A percentile compares a stretch with the other conserved stretches of the same genome.
These are phyloP conservation scores for Drosophila vallismaia DNA, from an alignment of 2,888 invertebrate species.

Conservation along the genomic window DNA sequence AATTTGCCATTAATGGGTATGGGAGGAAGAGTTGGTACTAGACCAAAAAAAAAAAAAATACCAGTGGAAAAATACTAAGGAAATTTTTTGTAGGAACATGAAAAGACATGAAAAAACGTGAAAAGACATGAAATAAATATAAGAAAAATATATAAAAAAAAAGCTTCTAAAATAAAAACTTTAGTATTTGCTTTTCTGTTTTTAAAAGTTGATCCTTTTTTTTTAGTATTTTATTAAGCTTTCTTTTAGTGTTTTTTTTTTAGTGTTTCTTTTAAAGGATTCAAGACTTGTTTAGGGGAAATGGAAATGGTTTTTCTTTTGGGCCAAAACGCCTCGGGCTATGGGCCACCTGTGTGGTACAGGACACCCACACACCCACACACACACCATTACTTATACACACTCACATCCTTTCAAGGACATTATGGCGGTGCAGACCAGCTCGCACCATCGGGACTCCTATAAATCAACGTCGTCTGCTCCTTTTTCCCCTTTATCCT, in stretches of 20 bases:
- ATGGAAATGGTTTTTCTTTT: conserved; percentile 23
- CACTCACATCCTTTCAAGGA: conserved; percentile 62
- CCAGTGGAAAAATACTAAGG: not conserved
- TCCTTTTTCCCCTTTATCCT: conserved; percentile 42
- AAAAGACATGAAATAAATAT: no score
- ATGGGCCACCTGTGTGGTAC: conserved; percentile 69
- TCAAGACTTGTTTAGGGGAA: conserved; percentile 10
- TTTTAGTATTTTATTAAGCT: not conserved
- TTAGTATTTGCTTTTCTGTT: no score
- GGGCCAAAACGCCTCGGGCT: conserved; percentile 52
- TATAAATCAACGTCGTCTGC: conserved; percentile 69
- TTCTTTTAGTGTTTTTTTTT: not conserved
- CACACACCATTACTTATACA: not conserved
- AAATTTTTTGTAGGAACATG: no score
- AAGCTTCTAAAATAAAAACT: no score
- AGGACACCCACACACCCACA: conserved; percentile 10
- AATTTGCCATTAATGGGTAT: conserved; percentile 26
- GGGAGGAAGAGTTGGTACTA: not conserved
- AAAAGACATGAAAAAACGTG: no score
- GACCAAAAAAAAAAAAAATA: conserved; percentile 3
- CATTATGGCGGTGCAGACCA: conserved; percentile 44
- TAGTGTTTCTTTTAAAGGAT: not conserved
- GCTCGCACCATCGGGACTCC: conserved; percentile 10
- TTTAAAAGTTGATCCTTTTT: no score
- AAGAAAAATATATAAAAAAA: not conserved